Conservation (phyloP, 2,113 vertebrate species). For the Cepphus grylle region DNA sequence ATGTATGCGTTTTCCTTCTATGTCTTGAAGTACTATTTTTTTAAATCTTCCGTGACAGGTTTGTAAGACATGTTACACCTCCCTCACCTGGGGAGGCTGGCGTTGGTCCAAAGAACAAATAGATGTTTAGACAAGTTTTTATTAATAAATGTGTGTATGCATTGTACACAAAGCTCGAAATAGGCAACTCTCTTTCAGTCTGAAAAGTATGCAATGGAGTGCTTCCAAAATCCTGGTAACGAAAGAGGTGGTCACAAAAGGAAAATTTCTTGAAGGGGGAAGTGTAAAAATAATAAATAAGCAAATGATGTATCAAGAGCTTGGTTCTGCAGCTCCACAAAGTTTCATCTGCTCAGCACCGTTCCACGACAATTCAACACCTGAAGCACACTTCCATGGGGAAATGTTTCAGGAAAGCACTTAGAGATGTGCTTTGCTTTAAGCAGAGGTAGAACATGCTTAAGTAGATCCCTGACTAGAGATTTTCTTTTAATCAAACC, state of each 20-base stretch:
- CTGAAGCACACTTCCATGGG: not conserved
- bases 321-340: not conserved
- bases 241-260: not conserved
- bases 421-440: not conserved
- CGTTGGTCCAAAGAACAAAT: constrained; percentile 61
- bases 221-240: not conserved
- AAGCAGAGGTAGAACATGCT: not conserved
- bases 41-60: constrained; percentile 43
- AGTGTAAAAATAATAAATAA: not conserved
- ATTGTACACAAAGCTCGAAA: not conserved
- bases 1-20: constrained; percentile 23
- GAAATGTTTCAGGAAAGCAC: not conserved
- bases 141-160: not conserved
- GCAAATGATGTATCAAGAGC: not conserved
- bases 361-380: not conserved
- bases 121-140: constrained; percentile 48
- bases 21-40: constrained; percentile 16
- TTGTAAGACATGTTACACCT: constrained; percentile 37
- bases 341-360: not conserved
- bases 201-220: not conserved
- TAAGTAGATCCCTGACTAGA: not conserved
- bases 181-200: constrained; percentile 4
- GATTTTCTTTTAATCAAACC: not conserved
- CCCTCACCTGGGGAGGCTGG: constrained; percentile 15
- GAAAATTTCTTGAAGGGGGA: not conserved